Conservation (phyloP, 2,797 vertebrate genomes). For the Morus bassanus region DNA sequence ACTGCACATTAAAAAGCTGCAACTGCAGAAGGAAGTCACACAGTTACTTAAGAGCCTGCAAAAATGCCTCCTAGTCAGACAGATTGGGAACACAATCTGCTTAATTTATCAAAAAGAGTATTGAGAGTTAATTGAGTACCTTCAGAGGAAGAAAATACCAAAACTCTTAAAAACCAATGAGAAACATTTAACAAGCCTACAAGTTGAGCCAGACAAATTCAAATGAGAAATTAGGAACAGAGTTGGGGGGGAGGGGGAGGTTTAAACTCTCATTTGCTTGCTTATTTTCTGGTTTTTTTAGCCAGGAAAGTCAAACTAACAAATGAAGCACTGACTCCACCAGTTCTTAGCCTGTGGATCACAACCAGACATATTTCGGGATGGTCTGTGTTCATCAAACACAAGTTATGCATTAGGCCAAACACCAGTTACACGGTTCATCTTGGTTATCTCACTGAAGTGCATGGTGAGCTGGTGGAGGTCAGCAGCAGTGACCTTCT, state of each 20-base stretch:
- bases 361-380: fast-evolving
- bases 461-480: fast-evolving
- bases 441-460: not conserved
- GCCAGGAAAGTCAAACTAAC: not conserved
- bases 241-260: not conserved
- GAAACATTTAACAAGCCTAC: not conserved
- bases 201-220: not conserved
- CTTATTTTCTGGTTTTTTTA: not conserved
- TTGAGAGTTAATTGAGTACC: not conserved
- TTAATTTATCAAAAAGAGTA: not conserved
- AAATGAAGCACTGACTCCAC: not conserved
- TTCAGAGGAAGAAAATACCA: not conserved
- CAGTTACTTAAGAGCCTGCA: not conserved
- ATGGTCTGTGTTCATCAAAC: fast-evolving
- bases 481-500: not conserved
- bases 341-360: not conserved
- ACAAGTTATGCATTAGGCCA: not conserved
- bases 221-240: not conserved
- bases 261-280: not conserved
- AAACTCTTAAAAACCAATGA: not conserved
- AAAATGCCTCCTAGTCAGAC: not conserved
- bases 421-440: not conserved
- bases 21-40: not conserved
- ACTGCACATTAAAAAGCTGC: not conserved
- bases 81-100: not conserved